phyloP scores from a whole-genome alignment of 1,140 invertebrate species.

The Ceratina japonica region DNA sequence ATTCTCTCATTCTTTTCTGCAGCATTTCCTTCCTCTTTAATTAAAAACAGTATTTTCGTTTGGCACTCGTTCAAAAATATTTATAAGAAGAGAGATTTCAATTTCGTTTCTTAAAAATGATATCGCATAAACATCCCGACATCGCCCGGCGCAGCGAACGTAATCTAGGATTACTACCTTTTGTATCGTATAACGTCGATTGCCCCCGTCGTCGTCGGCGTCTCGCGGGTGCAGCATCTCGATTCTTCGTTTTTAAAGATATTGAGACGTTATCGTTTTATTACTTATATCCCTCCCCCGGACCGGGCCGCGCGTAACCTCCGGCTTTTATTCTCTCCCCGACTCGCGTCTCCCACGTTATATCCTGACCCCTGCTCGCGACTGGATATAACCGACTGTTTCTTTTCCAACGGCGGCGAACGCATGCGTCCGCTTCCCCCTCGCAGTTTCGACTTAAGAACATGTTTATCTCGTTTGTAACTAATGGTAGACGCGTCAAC shows the following conservation, averaged over 20 bases:
- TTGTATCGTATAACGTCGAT: constrained; percentile 37
- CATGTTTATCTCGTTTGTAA: constrained; percentile 55
- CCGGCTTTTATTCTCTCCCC: no score
- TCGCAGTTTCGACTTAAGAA: constrained; percentile 25
- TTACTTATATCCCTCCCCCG: no score
- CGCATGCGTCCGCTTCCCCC: neutral
- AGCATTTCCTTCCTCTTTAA: no score
- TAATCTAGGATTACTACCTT: constrained; percentile 36
- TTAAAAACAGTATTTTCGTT: no score
- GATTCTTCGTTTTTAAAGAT: neutral
- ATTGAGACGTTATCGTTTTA: no score
- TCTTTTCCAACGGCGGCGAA: constrained; percentile 18
- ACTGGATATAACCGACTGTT: constrained; percentile 4
- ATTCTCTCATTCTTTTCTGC: no score
- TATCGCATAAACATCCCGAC: no score
- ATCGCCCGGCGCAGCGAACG: no score
- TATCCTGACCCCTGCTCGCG: neutral
- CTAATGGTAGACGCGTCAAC: constrained; percentile 63
- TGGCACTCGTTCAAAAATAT: no score
- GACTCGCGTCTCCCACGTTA: neutral
- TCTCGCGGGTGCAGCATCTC: constrained; percentile 38
- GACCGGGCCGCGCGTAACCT: no score
- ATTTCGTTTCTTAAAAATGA: no score
- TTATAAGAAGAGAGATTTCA: no score
- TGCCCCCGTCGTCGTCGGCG: neutral